Evolutionary conservation across 2,113 vertebrate species (phyloP).

Genomic region (Lepidothrix coronata): DNA sequence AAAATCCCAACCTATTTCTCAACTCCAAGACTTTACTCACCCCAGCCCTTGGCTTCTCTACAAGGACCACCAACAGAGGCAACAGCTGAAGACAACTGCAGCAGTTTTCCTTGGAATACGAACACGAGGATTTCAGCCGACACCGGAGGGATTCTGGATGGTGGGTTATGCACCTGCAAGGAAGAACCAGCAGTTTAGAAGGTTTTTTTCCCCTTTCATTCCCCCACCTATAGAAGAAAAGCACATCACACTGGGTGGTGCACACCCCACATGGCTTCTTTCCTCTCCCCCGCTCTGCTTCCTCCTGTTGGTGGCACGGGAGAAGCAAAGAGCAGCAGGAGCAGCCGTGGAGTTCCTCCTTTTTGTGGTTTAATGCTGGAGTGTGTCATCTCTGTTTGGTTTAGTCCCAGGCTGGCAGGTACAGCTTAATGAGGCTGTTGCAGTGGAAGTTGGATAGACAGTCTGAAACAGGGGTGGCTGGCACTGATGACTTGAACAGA

Average conservation of each 20-base stretch:
- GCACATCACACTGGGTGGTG: background rate
- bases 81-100: slow-evolving; percentile 11
- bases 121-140: background rate
- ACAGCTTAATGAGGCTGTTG: background rate
- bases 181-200: background rate
- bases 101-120: background rate
- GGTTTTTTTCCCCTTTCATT: background rate
- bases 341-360: background rate
- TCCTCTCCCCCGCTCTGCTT: background rate
- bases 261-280: background rate
- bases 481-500: slow-evolving; percentile 2
- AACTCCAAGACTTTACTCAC: background rate
- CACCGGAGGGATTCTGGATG: background rate
- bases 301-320: background rate
- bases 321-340: background rate
- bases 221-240: background rate
- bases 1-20: background rate
- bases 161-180: background rate
- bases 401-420: background rate
- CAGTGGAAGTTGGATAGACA: slow-evolving; percentile 18
- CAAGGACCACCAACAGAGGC: background rate
- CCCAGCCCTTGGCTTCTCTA: background rate
- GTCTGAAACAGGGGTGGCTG: background rate
- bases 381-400: background rate
- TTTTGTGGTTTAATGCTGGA: background rate